A percentile compares a stretch with the other conserved stretches of the same genome.
These are phyloP conservation scores for Oxycera nigricornis DNA, from an alignment of 2,888 invertebrate genomes.

Conservation along the genomic window DNA sequence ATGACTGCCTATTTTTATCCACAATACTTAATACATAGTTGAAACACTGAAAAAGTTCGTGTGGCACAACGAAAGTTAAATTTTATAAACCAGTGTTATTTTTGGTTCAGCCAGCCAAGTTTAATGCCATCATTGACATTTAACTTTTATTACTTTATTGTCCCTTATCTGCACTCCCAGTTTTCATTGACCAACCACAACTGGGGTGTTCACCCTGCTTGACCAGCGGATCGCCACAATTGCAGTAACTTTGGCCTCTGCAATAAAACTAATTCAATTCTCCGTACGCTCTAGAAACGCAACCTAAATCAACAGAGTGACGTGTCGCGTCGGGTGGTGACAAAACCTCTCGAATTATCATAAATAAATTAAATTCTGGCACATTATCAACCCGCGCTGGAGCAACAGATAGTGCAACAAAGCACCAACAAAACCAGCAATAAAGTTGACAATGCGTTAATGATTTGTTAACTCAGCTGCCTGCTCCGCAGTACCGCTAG, in stretches of 20 bases:
- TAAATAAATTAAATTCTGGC: constrained; percentile 24
- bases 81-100: too few species aligned
- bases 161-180: too few species aligned
- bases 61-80: too few species aligned
- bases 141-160: too few species aligned
- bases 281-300: constrained; percentile 8
- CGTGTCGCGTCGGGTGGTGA: constrained; percentile 24
- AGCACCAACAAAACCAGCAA: background rate
- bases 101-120: too few species aligned
- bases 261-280: background rate
- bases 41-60: too few species aligned
- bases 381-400: background rate
- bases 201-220: too few species aligned
- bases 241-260: background rate
- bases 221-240: background rate
- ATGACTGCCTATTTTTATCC: too few species aligned
- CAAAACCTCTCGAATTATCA: constrained; percentile 29
- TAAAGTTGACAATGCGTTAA: constrained; percentile 27
- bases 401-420: background rate
- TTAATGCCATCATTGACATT: too few species aligned
- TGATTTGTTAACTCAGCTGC: constrained; percentile 26
- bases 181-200: too few species aligned
- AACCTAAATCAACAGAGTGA: constrained; percentile 33
- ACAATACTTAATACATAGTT: too few species aligned
- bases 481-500: background rate